These are phyloP conservation scores for Hippocampus zosterae DNA, from an alignment of 2,113 vertebrate genomes.

Conservation along the genomic window DNA sequence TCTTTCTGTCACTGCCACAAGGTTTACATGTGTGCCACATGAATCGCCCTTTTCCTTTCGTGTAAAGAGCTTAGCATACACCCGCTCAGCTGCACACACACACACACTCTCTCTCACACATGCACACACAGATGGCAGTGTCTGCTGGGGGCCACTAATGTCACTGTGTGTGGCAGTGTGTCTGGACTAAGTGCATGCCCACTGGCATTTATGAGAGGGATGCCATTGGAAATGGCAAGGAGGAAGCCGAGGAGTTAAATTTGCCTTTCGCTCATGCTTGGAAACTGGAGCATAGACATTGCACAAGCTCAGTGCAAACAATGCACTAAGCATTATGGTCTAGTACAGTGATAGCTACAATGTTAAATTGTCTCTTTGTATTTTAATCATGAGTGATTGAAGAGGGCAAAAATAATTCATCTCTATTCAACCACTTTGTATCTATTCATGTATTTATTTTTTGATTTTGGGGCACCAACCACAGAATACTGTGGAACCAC, in stretches of 20 bases:
- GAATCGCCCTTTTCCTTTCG: constrained; percentile 51
- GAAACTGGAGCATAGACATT: not conserved
- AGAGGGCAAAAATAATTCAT: too few species aligned
- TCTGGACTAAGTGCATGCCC: constrained; percentile 62
- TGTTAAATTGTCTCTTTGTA: not conserved
- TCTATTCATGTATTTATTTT: not conserved
- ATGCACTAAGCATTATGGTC: not conserved
- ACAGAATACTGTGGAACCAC: too few species aligned
- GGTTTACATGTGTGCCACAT: constrained; percentile 62
- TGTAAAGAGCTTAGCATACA: constrained; percentile 49
- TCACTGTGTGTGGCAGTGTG: constrained; percentile 69
- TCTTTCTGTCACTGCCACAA: constrained; percentile 48
- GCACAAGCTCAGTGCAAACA: not conserved
- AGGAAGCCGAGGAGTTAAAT: constrained; percentile 23
- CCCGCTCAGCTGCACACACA: constrained; percentile 26
- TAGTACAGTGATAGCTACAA: not conserved
- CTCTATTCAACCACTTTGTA: too few species aligned
- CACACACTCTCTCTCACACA: constrained; percentile 18
- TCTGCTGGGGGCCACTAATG: constrained; percentile 47
- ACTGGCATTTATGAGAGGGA: constrained; percentile 37
- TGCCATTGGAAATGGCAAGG: constrained; percentile 16
- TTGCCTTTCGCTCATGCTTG: constrained; percentile 21
- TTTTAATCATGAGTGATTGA: not conserved
- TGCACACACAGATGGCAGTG: constrained; percentile 56
- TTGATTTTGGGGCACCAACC: too few species aligned